Percentiles rank a stretch among this genome's conserved stretches.
These are phyloP conservation scores for Ardeotis arabs DNA, from an alignment of 2,113 vertebrate species.

Conservation along the genomic window DNA sequence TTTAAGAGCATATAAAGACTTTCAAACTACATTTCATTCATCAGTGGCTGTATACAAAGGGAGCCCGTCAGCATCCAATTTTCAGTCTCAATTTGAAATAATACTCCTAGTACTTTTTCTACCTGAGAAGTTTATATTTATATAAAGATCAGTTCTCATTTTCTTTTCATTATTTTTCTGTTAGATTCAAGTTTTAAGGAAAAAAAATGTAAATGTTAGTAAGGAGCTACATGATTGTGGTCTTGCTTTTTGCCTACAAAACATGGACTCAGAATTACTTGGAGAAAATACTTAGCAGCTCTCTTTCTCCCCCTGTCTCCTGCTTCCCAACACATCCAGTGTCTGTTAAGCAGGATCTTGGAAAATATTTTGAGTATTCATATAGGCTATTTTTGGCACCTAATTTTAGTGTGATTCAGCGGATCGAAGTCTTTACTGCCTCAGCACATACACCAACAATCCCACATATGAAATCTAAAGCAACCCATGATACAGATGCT, in stretches of 20 bases:
- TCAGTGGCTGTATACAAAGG: not conserved
- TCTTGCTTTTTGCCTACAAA: not conserved
- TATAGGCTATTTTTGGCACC: not conserved
- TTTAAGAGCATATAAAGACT: not conserved
- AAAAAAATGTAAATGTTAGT: not conserved
- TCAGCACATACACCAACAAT: not conserved
- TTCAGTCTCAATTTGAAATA: constrained; percentile 16
- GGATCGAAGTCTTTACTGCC: not conserved
- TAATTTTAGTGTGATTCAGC: not conserved
- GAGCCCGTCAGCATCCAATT: not conserved
- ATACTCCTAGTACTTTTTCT: not conserved
- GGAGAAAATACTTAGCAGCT: not conserved
- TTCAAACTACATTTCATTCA: constrained; percentile 1
- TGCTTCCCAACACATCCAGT: not conserved
- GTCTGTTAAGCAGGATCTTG: not conserved
- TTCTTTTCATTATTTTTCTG: not conserved
- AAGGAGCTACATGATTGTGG: not conserved
- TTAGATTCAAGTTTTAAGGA: not conserved
- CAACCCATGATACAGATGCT: not conserved
- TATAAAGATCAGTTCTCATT: not conserved
- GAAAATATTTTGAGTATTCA: not conserved
- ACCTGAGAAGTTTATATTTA: not conserved
- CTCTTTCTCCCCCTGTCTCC: not conserved
- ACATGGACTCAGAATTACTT: not conserved
- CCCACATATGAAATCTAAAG: not conserved